phyloP scores from a whole-genome alignment of 1,140 invertebrate species.

The Saccostrea cuccullata region DNA sequence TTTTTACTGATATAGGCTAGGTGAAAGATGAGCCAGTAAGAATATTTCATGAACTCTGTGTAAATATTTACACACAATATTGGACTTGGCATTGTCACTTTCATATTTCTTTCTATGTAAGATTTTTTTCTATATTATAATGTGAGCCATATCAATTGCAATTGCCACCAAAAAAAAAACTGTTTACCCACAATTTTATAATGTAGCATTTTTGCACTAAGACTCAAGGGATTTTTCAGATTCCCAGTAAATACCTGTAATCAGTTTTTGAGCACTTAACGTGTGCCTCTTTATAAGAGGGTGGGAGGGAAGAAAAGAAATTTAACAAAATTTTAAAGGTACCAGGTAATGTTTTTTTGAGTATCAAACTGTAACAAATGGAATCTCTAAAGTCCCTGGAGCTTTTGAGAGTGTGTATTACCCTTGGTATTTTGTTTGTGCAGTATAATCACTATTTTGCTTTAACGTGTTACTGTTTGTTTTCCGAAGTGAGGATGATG shows the following conservation, averaged over 20 bases:
- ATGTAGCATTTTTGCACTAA: background rate
- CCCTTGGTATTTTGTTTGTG: background rate
- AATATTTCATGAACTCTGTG: conserved; percentile 7
- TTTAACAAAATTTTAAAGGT: background rate
- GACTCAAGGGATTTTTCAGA: background rate
- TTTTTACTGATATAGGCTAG: conserved; percentile 7
- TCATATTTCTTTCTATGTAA: background rate
- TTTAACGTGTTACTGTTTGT: conserved; percentile 28
- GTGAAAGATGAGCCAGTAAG: conserved; percentile 26
- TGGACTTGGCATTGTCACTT: conserved; percentile 26
- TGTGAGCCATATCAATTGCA: background rate
- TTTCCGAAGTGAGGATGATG: conserved; percentile 22
- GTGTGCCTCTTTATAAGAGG: too few relatives aligned
- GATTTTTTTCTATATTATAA: background rate
- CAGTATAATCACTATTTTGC: background rate
- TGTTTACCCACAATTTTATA: background rate
- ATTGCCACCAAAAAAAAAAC: background rate
- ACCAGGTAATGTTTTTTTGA: background rate
- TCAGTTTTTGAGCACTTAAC: too few relatives aligned
- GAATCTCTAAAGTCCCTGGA: background rate
- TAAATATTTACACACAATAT: background rate
- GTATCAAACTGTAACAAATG: background rate
- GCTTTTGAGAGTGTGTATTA: background rate
- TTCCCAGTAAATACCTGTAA: background rate
- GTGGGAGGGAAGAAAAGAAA: background rate